Evolutionary conservation across 2,113 vertebrate species (phyloP).

Genomic region (Hippoglossus stenolepis): DNA sequence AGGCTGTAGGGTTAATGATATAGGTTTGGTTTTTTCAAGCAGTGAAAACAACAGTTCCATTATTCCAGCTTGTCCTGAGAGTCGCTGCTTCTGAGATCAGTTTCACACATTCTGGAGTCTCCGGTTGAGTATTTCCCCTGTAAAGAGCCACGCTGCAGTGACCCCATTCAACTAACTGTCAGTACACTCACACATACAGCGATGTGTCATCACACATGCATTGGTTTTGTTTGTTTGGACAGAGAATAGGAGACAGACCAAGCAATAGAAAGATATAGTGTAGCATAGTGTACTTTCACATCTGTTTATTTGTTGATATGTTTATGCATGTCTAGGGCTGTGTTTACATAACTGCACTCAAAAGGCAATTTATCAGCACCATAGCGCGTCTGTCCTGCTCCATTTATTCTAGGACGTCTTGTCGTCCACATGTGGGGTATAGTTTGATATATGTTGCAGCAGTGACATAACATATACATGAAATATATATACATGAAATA

Average conservation of each 20-base stretch:
- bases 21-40: slow-evolving; percentile 12
- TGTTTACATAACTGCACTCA: slow-evolving; percentile 24
- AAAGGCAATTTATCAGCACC: neutral
- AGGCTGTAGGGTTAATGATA: neutral
- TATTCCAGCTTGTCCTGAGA: neutral
- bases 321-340: slow-evolving; percentile 4
- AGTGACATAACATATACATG: neutral
- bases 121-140: neutral
- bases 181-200: neutral
- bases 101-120: neutral
- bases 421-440: neutral
- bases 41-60: slow-evolving; percentile 10
- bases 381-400: slow-evolving; percentile 16
- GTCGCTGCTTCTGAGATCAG: neutral
- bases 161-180: slow-evolving; percentile 24
- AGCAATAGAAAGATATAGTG: neutral
- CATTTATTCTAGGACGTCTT: slow-evolving; percentile 13
- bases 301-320: slow-evolving; percentile 24
- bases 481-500: no score
- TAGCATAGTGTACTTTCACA: neutral
- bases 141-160: neutral
- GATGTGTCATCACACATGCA: neutral
- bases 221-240: neutral
- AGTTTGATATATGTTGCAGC: slow-evolving; percentile 5
- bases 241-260: no score